A percentile compares a stretch with the other conserved stretches of the same genome.
Evolutionary conservation across 1,140 invertebrate species (phyloP).

Genomic region (Lysiphlebus fabarum): DNA sequence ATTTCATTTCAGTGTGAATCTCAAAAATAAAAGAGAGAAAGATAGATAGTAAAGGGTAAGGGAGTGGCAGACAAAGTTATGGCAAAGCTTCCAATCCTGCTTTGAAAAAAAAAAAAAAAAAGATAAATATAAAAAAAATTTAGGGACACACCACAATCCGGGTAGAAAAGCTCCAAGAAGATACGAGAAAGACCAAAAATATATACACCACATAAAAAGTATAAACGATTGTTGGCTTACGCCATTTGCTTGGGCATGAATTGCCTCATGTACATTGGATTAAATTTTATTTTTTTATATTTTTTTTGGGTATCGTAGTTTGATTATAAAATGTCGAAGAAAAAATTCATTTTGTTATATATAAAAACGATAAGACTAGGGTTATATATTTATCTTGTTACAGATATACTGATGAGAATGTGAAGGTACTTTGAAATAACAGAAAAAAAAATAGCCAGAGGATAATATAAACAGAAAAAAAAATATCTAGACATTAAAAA

Average conservation of each 20-base stretch:
- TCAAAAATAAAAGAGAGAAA: not conserved
- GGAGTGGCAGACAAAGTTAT: not conserved
- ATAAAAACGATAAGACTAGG: not conserved
- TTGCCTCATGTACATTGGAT: constrained; percentile 11
- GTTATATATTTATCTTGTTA: too few relatives aligned
- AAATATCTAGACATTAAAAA: too few relatives aligned
- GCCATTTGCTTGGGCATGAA: constrained; percentile 21
- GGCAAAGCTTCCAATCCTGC: not conserved
- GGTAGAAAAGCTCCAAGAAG: too few relatives aligned
- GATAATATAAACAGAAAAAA: too few relatives aligned
- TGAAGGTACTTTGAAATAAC: too few relatives aligned
- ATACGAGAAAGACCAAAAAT: too few relatives aligned
- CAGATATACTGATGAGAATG: too few relatives aligned
- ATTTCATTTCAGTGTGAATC: too few relatives aligned
- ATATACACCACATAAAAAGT: not conserved
- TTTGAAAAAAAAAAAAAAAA: too few relatives aligned
- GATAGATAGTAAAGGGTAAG: not conserved
- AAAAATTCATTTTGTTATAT: not conserved
- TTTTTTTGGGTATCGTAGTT: not conserved
- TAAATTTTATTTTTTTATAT: not conserved
- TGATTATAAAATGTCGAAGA: constrained; percentile 14
- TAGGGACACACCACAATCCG: too few relatives aligned
- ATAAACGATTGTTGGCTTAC: constrained; percentile 12
- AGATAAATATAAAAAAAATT: too few relatives aligned
- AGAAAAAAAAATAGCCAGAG: too few relatives aligned